Evolutionary conservation across 2,113 vertebrate genomes (phyloP), one percentile per base, ranked within the genome.

Genomic region (Natator depressus): DNA sequence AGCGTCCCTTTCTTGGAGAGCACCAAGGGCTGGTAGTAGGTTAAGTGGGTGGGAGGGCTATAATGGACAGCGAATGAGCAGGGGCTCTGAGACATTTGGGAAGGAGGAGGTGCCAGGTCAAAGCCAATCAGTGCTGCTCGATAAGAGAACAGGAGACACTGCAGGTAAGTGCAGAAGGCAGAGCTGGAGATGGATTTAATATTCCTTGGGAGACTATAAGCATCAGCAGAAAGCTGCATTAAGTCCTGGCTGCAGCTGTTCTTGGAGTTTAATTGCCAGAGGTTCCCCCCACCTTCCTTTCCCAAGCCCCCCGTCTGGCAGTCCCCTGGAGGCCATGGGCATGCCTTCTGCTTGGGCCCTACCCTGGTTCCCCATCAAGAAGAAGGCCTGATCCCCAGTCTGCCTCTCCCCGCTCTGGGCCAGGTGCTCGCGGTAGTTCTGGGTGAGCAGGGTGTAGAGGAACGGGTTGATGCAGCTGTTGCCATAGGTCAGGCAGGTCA

Each of bases 401-500:
- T 0, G 14, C 20, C 75, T 57, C 1, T 0, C 46, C 3, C 97
- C 0, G 14, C 95, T 27, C 5, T 0, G 5, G 38, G 46, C 3
- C 17, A 97, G 96, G 72, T 93, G 96, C 76, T 94, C 97, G 38
- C 93, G 97, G 69, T 98, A 98, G 96, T 98, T 99, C n/a, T 98
- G 84, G 1, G 98, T 96, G 0, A 99, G 98, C 10, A 99, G 96
- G 1, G 98, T 99, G 96, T 99, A 99, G 35, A 99, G 98, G 80
- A 99, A 98, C 0, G 99, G 99, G 59, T 99, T 99, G 87, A 99
- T 53, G 3, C 99, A 99, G 96, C 99, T 99, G 98, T 99, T 99
- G 50, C 99, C 97, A 0, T 99, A 99, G 5, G 99, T 99, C 89
- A 99, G 97, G 96, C 99, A 99, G 10, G 99, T 99, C 88, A 99